Percentiles rank a stretch among this genome's conserved stretches.
These are phyloP conservation scores for Fundulus diaphanus DNA, from an alignment of 2,797 vertebrate genomes.

Conservation along the genomic window DNA sequence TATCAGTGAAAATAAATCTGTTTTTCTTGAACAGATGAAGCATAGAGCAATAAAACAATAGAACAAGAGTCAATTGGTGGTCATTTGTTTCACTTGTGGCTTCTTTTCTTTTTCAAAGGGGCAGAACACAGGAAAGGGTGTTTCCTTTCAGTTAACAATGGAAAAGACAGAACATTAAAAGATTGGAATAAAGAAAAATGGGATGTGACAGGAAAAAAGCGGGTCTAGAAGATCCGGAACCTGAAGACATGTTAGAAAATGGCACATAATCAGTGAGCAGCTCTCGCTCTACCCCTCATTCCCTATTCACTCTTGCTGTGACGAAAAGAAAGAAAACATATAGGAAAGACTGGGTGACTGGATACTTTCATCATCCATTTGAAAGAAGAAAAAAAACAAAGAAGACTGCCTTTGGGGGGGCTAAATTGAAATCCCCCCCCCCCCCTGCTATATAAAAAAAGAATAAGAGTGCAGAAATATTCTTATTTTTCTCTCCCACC, in stretches of 20 bases:
- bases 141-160: slow-evolving; percentile 57
- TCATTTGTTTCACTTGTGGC: slow-evolving; percentile 56
- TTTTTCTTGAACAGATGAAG: slow-evolving; percentile 60
- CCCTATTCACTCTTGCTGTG: slow-evolving; percentile 33
- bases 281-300: slow-evolving; percentile 30
- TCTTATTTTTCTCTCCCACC: slow-evolving; percentile 42
- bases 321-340: slow-evolving; percentile 35
- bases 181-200: slow-evolving; percentile 51
- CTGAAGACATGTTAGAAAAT: slow-evolving; percentile 65
- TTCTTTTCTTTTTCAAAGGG: slow-evolving; percentile 66
- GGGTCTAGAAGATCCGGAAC: slow-evolving; percentile 59
- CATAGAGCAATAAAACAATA: slow-evolving; percentile 21
- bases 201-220: slow-evolving; percentile 35
- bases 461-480: slow-evolving; percentile 83
- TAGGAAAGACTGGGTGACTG: slow-evolving; percentile 31
- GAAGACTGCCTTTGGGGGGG: slow-evolving; percentile 66
- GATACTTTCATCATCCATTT: slow-evolving; percentile 69
- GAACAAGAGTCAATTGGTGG: slow-evolving; percentile 56
- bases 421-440: slow-evolving; percentile 68
- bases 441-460: slow-evolving; percentile 82
- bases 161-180: slow-evolving; percentile 55
- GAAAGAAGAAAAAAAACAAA: slow-evolving; percentile 52
- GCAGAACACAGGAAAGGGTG: slow-evolving; percentile 52
- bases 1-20: slow-evolving; percentile 57
- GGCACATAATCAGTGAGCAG: slow-evolving; percentile 76